Evolutionary conservation across 2,797 vertebrate species (phyloP).

Genomic region (Propithecus deckenii): DNA sequence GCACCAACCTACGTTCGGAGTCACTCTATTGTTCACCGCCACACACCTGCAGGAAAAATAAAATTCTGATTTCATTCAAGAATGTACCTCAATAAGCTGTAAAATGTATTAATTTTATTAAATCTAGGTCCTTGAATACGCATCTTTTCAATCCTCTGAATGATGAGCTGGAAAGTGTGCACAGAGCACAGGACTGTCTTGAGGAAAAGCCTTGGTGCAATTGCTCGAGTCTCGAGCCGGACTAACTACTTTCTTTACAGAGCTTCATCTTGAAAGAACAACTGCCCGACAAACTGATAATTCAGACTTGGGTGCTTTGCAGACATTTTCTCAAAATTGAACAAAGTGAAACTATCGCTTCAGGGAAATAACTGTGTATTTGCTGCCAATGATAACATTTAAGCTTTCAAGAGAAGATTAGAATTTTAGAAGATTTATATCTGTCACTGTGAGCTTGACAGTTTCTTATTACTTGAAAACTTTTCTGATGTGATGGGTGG

Average conservation of each 20-base stretch:
- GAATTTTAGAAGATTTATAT: constrained; percentile 5
- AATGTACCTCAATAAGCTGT: not conserved
- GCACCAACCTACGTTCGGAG: not conserved
- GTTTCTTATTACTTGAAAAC: not conserved
- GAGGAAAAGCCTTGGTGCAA: not conserved
- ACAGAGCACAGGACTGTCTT: not conserved
- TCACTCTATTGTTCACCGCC: not conserved
- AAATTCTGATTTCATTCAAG: not conserved
- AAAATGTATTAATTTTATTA: not conserved
- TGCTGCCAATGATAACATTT: not conserved
- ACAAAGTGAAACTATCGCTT: not conserved
- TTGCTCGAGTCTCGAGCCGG: not conserved
- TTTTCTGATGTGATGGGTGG: not conserved
- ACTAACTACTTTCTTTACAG: not conserved
- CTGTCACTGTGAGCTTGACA: not conserved
- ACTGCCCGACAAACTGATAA: not conserved
- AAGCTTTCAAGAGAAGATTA: not conserved
- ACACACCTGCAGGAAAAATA: not conserved
- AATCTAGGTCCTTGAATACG: not conserved
- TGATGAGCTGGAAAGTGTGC: not conserved
- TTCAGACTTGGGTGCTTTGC: not conserved
- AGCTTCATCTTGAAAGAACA: not conserved
- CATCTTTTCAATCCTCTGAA: not conserved
- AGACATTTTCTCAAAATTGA: not conserved
- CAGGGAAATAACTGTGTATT: not conserved